Conservation (phyloP, 2,888 invertebrate genomes). For the Dromius quadrimaculatus region DNA sequence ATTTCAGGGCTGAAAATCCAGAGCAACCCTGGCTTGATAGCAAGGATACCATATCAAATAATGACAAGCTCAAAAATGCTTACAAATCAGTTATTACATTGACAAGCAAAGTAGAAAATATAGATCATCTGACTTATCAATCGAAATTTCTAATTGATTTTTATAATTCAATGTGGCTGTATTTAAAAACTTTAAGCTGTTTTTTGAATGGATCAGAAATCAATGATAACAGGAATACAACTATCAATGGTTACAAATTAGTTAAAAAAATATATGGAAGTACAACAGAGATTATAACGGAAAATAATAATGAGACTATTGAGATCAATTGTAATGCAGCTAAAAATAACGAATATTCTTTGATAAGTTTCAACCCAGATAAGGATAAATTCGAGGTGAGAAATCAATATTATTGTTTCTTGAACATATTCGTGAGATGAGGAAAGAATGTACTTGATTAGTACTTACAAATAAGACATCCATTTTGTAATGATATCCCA, state of each 20-base stretch:
- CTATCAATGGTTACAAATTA: constrained; percentile 85
- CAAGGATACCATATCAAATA: constrained; percentile 81
- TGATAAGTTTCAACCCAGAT: constrained; percentile 90
- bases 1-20: constrained; percentile 61
- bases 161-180: constrained; percentile 95
- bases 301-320: constrained; percentile 68
- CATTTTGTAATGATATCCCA: neutral
- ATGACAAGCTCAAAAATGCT: constrained; percentile 85
- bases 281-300: constrained; percentile 59
- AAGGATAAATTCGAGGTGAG: constrained; percentile 34
- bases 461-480: neutral
- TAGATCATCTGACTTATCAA: constrained; percentile 68
- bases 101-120: constrained; percentile 75
- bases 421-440: neutral
- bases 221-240: constrained; percentile 58
- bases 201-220: constrained; percentile 84
- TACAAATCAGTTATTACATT: constrained; percentile 91
- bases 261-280: constrained; percentile 88
- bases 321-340: constrained; percentile 95
- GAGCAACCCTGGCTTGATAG: constrained; percentile 86
- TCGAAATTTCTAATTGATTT: constrained; percentile 75
- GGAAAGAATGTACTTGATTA: neutral
- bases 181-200: constrained; percentile 77
- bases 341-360: constrained; percentile 91
- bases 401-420: too few relatives aligned